Conservation (phyloP, 2,888 invertebrate species). For the Colostygia pectinataria region DNA sequence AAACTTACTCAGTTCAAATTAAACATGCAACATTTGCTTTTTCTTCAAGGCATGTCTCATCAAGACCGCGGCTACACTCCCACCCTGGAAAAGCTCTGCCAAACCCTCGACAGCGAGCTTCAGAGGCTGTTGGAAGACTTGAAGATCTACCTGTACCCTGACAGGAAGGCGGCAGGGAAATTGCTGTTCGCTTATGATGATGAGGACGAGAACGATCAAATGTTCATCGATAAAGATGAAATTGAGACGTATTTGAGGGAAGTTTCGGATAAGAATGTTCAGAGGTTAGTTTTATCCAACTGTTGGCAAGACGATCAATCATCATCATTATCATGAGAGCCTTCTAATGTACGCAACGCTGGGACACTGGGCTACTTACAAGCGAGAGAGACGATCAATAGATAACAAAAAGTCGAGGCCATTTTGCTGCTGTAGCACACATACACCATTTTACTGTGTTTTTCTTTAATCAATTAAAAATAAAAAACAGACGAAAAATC, state of each 20-base stretch:
- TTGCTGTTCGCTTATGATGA: conserved; percentile 63
- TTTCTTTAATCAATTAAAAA: too few species aligned
- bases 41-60: conserved; percentile 83
- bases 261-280: conserved; percentile 72
- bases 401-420: too few species aligned
- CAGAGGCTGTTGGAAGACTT: conserved; percentile 86
- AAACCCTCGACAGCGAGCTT: conserved; percentile 84
- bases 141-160: conserved; percentile 85
- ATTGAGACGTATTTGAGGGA: conserved; percentile 79
- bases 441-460: too few species aligned
- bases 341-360: too few species aligned
- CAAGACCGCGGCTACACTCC: conserved; percentile 92
- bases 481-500: too few species aligned
- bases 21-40: background rate
- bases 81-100: conserved; percentile 87
- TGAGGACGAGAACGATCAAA: conserved; percentile 61
- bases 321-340: too few species aligned
- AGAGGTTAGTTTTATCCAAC: conserved; percentile 70
- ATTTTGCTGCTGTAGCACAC: too few species aligned
- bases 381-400: too few species aligned
- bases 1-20: too few species aligned
- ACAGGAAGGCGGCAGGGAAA: conserved; percentile 57
- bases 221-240: conserved; percentile 73
- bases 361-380: too few species aligned
- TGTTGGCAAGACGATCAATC: too few species aligned